These are phyloP conservation scores for Drepana arcuata DNA, from an alignment of 1,140 invertebrate genomes.

Conservation along the genomic window DNA sequence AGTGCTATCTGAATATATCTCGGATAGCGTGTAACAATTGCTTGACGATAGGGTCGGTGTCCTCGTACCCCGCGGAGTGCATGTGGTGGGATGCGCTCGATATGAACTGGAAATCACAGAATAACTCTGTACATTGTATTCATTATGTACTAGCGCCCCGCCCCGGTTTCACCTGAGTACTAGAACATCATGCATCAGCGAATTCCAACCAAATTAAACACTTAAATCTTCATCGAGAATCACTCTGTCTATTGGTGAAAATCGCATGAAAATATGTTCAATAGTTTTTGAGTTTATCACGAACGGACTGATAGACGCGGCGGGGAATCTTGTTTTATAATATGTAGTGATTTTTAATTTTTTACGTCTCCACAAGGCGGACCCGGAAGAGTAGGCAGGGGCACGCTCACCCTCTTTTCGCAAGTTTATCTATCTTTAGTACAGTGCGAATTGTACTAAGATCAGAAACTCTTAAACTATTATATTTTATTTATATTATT, in stretches of 20 bases:
- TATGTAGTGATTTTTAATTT: no score
- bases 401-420: no score
- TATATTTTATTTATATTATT: neutral
- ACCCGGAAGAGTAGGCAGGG: no score
- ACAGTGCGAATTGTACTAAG: neutral
- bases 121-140: neutral
- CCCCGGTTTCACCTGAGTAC: no score
- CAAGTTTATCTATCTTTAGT: neutral
- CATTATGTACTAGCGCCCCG: neutral
- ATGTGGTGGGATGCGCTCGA: conserved; percentile 55
- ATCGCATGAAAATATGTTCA: no score
- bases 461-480: neutral
- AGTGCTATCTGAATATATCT: conserved; percentile 38
- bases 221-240: neutral
- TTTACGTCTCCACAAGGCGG: no score
- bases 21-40: conserved; percentile 30
- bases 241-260: neutral
- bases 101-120: conserved; percentile 38
- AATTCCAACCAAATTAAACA: no score
- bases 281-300: no score
- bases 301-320: no score
- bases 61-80: conserved; percentile 41
- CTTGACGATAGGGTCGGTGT: conserved; percentile 24
- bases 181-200: no score
- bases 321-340: no score